Percentiles rank a stretch among this genome's conserved stretches.
These are phyloP conservation scores for Aphis craccivora DNA, from an alignment of 1,140 invertebrate genomes.

Conservation along the genomic window DNA sequence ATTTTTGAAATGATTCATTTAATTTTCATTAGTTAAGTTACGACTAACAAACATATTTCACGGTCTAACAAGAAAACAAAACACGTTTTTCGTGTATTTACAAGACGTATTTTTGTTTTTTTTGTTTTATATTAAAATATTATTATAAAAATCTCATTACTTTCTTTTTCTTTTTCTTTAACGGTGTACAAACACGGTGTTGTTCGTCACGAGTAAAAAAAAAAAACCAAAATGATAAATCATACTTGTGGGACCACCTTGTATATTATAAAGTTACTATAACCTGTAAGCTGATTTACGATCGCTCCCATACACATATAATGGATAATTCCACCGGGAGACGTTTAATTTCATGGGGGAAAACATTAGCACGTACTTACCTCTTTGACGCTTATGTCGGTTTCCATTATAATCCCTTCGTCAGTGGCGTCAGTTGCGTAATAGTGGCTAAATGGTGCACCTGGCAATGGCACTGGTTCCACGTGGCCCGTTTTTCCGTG, in stretches of 20 bases:
- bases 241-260: not conserved
- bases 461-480: conserved; percentile 73
- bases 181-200: not conserved
- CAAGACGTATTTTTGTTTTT: not conserved
- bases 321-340: not conserved
- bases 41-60: not conserved
- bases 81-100: not conserved
- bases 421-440: conserved; percentile 84
- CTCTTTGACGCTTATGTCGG: conserved; percentile 79
- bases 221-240: conserved; percentile 6
- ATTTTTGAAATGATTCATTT: not conserved
- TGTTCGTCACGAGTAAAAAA: not conserved
- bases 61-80: not conserved
- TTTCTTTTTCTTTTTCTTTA: not conserved
- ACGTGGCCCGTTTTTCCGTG: conserved; percentile 66
- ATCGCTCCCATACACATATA: not conserved
- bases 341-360: not conserved
- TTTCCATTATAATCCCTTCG: conserved; percentile 86
- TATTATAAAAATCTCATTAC: not conserved
- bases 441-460: conserved; percentile 82
- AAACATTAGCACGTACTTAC: conserved; percentile 64
- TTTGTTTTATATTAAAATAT: not conserved
- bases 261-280: not conserved
- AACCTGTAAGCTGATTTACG: not conserved
- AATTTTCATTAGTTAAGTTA: not conserved